Conservation (phyloP, 2,888 invertebrate genomes). For the Crossocerus cetratus region DNA sequence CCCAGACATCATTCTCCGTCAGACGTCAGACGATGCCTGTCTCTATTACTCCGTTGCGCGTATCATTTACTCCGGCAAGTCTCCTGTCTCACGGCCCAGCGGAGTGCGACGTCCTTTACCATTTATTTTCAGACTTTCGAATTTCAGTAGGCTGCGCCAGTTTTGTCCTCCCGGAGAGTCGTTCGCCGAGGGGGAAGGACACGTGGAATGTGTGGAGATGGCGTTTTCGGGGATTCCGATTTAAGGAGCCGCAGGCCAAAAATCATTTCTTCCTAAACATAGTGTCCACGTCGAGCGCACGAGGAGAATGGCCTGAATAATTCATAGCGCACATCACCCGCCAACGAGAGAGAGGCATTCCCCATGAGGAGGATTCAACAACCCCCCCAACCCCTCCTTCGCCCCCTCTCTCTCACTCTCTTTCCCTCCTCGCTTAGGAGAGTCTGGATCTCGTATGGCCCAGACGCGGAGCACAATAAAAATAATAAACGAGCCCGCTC, state of each 20-base stretch:
- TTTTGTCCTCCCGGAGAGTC: too few species aligned
- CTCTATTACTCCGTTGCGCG: too few species aligned
- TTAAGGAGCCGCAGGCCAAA: not conserved
- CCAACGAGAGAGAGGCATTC: constrained; percentile 10
- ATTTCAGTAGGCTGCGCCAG: too few species aligned
- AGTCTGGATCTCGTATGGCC: constrained; percentile 3
- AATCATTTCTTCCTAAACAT: constrained; percentile 22
- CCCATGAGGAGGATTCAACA: not conserved
- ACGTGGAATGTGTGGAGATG: too few species aligned
- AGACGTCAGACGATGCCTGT: too few species aligned
- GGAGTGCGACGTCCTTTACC: too few species aligned
- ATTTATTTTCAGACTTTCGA: too few species aligned
- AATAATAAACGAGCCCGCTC: not conserved
- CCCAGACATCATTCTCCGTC: too few species aligned
- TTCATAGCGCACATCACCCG: constrained; percentile 23
- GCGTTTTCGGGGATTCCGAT: too few species aligned
- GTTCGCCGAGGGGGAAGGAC: too few species aligned
- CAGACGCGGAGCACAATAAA: constrained; percentile 4
- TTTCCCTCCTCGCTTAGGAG: constrained; percentile 15
- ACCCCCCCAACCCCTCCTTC: not conserved
- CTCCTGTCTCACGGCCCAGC: too few species aligned
- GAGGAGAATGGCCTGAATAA: constrained; percentile 31
- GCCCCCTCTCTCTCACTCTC: constrained; percentile 15
- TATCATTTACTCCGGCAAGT: too few species aligned
- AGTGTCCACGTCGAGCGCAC: constrained; percentile 2